These are phyloP conservation scores for Ophion ellenae DNA, from an alignment of 2,888 invertebrate species.

Conservation along the genomic window DNA sequence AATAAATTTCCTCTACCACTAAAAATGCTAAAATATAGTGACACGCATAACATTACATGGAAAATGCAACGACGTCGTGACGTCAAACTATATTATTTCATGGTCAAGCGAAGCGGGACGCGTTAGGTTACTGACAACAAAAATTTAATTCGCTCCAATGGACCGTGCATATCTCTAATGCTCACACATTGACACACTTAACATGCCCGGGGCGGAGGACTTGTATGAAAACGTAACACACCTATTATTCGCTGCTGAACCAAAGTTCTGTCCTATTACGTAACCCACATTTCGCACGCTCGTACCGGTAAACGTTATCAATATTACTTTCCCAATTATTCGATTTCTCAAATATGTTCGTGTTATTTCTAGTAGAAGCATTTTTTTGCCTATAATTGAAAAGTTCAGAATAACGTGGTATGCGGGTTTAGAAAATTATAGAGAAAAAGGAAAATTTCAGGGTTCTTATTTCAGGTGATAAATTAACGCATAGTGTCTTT, in stretches of 20 bases:
- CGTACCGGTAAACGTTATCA: constrained; percentile 19
- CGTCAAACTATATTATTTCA: constrained; percentile 27
- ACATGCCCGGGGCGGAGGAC: not conserved
- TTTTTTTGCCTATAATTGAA: no score
- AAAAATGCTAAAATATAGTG: not conserved
- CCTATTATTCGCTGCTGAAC: constrained; percentile 26
- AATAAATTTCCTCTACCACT: not conserved
- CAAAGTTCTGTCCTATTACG: constrained; percentile 5
- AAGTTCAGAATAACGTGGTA: no score
- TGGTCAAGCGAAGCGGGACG: constrained; percentile 19
- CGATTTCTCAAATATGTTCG: not conserved
- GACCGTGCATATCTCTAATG: constrained; percentile 20
- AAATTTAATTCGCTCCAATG: constrained; percentile 33
- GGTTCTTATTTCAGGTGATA: not conserved
- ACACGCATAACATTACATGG: not conserved
- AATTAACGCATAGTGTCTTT: not conserved
- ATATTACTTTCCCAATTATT: not conserved
- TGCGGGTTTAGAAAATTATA: not conserved
- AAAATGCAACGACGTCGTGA: constrained; percentile 13
- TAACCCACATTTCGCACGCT: not conserved
- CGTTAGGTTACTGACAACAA: constrained; percentile 1
- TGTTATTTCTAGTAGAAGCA: not conserved
- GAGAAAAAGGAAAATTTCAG: not conserved
- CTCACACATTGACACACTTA: constrained; percentile 20
- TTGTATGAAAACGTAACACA: constrained; percentile 25